Conservation (phyloP, 2,113 vertebrate species). For the Microcebus murinus region DNA sequence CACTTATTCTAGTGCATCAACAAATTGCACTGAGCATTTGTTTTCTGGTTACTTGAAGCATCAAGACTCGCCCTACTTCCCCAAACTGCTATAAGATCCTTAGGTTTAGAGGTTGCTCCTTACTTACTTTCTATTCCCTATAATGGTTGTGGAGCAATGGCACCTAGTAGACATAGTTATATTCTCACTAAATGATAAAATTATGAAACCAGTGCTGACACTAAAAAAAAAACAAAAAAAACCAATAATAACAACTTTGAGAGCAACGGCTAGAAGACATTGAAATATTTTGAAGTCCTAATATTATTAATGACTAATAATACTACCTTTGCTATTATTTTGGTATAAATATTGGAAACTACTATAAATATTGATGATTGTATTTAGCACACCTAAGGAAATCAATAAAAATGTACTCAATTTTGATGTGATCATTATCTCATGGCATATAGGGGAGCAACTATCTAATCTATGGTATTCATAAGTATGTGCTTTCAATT, state of each 20-base stretch:
- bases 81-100: not conserved
- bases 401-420: not conserved
- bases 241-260: not conserved
- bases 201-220: not conserved
- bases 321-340: not conserved
- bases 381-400: not conserved
- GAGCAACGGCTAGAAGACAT: not conserved
- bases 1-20: too few species aligned
- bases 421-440: not conserved
- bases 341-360: not conserved
- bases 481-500: not conserved
- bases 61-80: not conserved
- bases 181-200: not conserved
- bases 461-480: not conserved
- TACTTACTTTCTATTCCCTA: not conserved
- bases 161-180: not conserved
- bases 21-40: not conserved
- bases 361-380: not conserved
- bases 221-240: not conserved
- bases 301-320: not conserved
- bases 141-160: not conserved
- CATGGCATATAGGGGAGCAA: not conserved
- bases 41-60: not conserved
- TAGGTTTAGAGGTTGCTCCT: not conserved
- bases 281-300: not conserved